phyloP scores from a whole-genome alignment of 2,113 vertebrate genomes.

The Terrapene triunguis region DNA sequence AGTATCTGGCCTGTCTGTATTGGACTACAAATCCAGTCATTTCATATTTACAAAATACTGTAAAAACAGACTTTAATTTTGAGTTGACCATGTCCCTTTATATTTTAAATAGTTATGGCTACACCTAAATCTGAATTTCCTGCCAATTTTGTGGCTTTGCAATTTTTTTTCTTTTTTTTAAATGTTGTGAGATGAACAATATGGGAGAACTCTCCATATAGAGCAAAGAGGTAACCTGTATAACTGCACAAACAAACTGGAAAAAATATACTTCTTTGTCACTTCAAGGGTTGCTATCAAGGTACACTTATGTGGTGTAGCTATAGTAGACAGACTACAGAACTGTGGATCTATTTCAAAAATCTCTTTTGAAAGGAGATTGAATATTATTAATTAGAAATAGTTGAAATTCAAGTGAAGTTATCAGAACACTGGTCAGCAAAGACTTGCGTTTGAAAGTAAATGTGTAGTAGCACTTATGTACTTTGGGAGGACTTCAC shows the following conservation, averaged over 20 bases:
- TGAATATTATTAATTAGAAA: background rate
- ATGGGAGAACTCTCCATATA: background rate
- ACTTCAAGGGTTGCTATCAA: background rate
- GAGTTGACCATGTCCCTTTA: background rate
- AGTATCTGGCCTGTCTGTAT: slow-evolving; percentile 76
- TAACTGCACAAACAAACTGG: background rate
- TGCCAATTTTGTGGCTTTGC: background rate
- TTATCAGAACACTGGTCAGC: background rate
- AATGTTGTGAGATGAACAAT: background rate
- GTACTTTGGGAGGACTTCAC: no score
- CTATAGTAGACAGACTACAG: background rate
- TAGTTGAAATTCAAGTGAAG: background rate
- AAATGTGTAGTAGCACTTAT: background rate
- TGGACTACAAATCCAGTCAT: background rate
- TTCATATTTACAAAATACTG: background rate
- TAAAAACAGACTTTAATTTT: background rate
- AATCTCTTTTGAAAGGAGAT: background rate
- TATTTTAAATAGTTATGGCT: background rate
- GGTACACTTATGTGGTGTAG: background rate
- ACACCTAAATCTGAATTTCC: background rate
- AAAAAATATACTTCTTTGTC: background rate
- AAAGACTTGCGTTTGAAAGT: background rate
- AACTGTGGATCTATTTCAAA: background rate
- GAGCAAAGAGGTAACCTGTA: background rate
- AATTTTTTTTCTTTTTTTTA: background rate